Conservation (phyloP, 2,797 vertebrate genomes). For the Pseudopleuronectes americanus region DNA sequence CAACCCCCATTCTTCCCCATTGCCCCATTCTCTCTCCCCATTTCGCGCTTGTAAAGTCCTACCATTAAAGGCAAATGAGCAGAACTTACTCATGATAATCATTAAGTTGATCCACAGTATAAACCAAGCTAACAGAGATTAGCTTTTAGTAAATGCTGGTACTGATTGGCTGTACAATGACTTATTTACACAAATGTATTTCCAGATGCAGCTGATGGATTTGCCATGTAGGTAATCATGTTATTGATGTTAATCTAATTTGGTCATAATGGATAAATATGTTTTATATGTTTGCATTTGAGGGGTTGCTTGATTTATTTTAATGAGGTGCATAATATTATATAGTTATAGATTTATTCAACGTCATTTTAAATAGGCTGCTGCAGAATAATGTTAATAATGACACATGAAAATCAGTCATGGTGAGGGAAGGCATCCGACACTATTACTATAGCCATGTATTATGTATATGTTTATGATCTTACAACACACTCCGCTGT, state of each 20-base stretch:
- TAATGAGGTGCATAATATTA: neutral
- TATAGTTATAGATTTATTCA: neutral
- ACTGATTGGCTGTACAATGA: neutral
- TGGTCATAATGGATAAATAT: neutral
- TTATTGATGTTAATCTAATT: neutral
- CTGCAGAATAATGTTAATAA: neutral
- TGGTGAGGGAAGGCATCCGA: neutral
- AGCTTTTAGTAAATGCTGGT: no score
- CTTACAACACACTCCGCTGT: slow-evolving; percentile 7
- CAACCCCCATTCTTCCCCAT: no score
- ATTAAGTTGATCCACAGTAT: no score
- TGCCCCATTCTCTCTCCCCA: no score
- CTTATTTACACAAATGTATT: neutral
- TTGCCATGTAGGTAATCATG: neutral
- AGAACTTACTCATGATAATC: no score
- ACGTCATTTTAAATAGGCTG: neutral
- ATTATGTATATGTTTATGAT: slow-evolving; percentile 43
- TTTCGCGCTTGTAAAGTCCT: no score
- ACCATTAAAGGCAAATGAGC: no score
- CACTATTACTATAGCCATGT: slow-evolving; percentile 2
- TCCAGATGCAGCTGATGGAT: neutral
- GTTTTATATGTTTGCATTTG: neutral
- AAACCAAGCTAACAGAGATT: no score
- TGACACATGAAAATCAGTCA: neutral
- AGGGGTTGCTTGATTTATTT: neutral